phyloP scores from a whole-genome alignment of 2,797 vertebrate species.

The Gymnopithys bicolor region DNA sequence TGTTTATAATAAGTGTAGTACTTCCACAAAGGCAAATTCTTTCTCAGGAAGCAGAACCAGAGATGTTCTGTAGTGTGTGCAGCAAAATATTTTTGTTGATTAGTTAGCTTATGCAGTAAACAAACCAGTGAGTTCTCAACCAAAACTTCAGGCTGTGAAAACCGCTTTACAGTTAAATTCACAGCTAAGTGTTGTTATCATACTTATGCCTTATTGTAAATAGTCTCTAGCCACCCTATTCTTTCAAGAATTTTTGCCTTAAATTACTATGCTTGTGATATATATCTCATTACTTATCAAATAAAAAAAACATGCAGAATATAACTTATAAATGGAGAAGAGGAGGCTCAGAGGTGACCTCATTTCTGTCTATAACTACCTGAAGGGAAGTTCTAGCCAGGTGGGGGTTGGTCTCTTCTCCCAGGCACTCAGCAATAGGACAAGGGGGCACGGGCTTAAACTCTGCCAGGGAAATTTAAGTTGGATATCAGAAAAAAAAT shows the following conservation, averaged over 20 bases:
- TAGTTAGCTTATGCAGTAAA: background rate
- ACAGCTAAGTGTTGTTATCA: background rate
- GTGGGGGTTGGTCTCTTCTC: too few species aligned
- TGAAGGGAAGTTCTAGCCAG: too few species aligned
- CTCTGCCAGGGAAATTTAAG: too few species aligned
- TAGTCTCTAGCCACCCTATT: background rate
- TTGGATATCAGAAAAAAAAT: too few species aligned
- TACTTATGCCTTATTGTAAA: background rate
- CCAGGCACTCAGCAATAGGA: too few species aligned
- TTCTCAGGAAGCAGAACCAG: background rate
- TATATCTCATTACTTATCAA: background rate
- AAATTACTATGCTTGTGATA: background rate
- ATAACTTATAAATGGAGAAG: background rate
- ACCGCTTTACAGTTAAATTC: background rate
- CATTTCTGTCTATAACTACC: too few species aligned
- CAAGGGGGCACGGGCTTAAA: too few species aligned
- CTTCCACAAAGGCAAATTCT: conserved; percentile 9
- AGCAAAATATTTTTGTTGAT: background rate
- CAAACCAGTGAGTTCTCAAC: background rate
- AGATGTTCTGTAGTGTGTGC: background rate
- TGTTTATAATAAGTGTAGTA: conserved; percentile 15
- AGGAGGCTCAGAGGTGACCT: too few species aligned
- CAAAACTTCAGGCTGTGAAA: background rate
- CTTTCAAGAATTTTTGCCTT: background rate
- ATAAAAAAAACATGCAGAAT: background rate